Evolutionary conservation across 1,140 invertebrate species (phyloP).

Genomic region (Papilio polyxenes): DNA sequence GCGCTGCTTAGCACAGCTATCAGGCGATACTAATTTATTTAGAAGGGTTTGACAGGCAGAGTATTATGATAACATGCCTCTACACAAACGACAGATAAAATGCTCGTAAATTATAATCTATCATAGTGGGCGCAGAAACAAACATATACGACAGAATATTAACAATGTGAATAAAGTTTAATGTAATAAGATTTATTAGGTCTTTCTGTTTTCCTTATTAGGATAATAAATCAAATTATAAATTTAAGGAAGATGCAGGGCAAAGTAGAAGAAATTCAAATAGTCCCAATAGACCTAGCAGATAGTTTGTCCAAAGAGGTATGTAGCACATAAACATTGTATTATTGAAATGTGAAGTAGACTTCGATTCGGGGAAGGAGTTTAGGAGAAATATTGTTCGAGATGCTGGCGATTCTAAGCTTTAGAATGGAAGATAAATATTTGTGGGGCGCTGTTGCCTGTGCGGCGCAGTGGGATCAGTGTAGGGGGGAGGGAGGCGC

Average conservation of each 20-base stretch:
- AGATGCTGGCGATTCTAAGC: slow-evolving; percentile 62
- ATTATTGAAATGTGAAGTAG: background rate
- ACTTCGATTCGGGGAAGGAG: background rate
- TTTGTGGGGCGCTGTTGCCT: slow-evolving; percentile 67
- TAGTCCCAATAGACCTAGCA: background rate
- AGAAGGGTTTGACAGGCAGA: slow-evolving; percentile 71
- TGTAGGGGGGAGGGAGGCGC: slow-evolving; percentile 60
- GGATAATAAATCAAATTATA: background rate
- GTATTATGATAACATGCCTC: slow-evolving; percentile 64
- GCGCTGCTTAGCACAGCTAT: slow-evolving; percentile 65
- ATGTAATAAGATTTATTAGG: background rate
- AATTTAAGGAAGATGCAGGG: background rate
- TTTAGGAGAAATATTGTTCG: slow-evolving; percentile 53
- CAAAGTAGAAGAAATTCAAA: background rate
- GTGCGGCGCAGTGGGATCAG: slow-evolving; percentile 58
- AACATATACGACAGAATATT: background rate
- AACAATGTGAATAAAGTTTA: background rate
- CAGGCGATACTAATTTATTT: slow-evolving; percentile 74
- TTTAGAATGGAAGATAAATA: slow-evolving; percentile 78
- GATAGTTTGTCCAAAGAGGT: background rate
- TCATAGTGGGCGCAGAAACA: background rate
- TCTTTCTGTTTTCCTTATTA: background rate
- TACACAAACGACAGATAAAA: slow-evolving; percentile 3
- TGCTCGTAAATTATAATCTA: slow-evolving; percentile 9
- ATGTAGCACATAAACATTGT: background rate